phyloP scores from a whole-genome alignment of 2,113 vertebrate species.

The Barbus barbus region DNA sequence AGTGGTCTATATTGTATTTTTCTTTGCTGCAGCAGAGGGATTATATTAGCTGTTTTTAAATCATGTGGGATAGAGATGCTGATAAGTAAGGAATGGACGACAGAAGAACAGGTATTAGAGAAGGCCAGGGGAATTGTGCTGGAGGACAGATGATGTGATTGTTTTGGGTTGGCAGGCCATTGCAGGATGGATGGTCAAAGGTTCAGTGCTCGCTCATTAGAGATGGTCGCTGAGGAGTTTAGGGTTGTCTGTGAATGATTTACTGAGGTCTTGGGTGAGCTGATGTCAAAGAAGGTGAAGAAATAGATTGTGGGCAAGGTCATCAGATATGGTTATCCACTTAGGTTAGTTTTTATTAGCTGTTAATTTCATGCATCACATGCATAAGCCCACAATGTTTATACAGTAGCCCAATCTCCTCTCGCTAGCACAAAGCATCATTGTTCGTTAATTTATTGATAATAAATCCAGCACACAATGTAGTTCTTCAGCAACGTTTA shows the following conservation, averaged over 20 bases:
- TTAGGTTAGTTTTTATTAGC: too few relatives aligned
- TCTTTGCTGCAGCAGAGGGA: neutral
- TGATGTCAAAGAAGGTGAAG: neutral
- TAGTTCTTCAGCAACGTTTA: too few relatives aligned
- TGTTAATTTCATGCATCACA: too few relatives aligned
- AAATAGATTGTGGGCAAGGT: neutral
- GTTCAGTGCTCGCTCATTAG: slow-evolving; percentile 13
- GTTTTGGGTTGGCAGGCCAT: slow-evolving; percentile 4
- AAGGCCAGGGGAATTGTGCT: neutral
- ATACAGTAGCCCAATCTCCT: too few relatives aligned
- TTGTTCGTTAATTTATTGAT: too few relatives aligned
- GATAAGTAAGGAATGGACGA: neutral
- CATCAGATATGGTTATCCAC: slow-evolving; percentile 10
- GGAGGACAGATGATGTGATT: slow-evolving; percentile 4
- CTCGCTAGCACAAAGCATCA: too few relatives aligned
- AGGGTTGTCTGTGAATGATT: slow-evolving; percentile 35
- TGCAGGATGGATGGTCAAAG: slow-evolving; percentile 6
- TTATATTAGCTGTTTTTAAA: neutral
- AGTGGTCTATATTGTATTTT: neutral
- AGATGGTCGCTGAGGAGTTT: neutral
- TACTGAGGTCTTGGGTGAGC: slow-evolving; percentile 4
- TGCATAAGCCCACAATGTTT: too few relatives aligned
- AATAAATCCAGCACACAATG: too few relatives aligned
- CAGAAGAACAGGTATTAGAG: slow-evolving; percentile 1
- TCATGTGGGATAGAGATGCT: neutral